These are phyloP conservation scores for Cancer borealis DNA, from an alignment of 2,888 invertebrate genomes.

Conservation along the genomic window DNA sequence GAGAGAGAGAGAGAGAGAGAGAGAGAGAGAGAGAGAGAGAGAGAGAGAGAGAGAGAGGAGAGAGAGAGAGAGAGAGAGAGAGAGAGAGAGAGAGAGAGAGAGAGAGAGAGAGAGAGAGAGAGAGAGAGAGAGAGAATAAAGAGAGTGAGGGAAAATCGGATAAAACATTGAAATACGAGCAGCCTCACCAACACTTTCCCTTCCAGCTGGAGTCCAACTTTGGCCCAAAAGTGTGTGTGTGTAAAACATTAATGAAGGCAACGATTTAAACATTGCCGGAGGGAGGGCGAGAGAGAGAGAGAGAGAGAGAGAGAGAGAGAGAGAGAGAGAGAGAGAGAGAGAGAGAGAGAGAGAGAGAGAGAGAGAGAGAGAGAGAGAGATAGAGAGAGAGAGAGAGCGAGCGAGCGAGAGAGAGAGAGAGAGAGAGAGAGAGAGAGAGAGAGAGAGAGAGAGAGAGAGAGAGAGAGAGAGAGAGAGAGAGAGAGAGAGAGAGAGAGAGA, in stretches of 20 bases:
- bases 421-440: too few relatives aligned
- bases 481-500: neutral
- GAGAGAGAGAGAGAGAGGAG: neutral
- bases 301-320: neutral
- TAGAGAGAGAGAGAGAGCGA: too few relatives aligned
- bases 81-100: neutral
- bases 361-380: neutral
- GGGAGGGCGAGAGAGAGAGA: neutral
- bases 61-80: neutral
- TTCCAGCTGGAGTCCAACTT: too few relatives aligned
- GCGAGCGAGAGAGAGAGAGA: too few relatives aligned
- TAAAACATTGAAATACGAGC: too few relatives aligned
- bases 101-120: neutral
- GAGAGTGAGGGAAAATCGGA: too few relatives aligned
- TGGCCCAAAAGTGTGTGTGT: too few relatives aligned
- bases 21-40: constrained; percentile 32
- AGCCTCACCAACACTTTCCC: too few relatives aligned
- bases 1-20: constrained; percentile 32
- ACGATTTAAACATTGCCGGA: too few relatives aligned
- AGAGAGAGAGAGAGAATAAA: neutral
- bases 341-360: neutral
- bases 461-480: too few relatives aligned
- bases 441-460: too few relatives aligned
- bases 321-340: neutral
- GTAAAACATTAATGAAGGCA: too few relatives aligned